Evolutionary conservation across 2,113 vertebrate species (phyloP).

Genomic region (Tragulus kanchil): DNA sequence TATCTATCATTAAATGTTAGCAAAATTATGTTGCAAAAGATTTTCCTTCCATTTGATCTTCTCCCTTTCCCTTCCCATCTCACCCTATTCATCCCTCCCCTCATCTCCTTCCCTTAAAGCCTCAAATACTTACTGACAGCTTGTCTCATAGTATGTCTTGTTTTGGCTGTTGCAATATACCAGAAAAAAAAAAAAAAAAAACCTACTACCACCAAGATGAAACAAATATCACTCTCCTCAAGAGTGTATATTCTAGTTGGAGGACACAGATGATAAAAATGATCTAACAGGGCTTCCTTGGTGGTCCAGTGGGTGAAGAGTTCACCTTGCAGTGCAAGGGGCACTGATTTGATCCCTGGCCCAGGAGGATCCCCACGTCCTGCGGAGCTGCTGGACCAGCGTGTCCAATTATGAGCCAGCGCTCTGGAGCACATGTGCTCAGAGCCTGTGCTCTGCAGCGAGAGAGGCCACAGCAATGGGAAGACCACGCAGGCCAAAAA

Average conservation of each 20-base stretch:
- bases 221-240: not conserved
- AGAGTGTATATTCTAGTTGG: not conserved
- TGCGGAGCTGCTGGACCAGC: too few species aligned
- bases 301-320: too few species aligned
- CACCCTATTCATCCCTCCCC: too few species aligned
- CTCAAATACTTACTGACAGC: not conserved
- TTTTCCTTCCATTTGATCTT: not conserved
- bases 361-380: too few species aligned
- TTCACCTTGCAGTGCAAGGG: too few species aligned
- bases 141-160: not conserved
- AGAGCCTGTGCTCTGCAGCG: too few species aligned
- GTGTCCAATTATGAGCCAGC: too few species aligned
- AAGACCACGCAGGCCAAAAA: too few species aligned
- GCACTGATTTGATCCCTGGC: too few species aligned
- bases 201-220: not conserved
- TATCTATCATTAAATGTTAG: not conserved
- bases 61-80: not conserved
- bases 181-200: not conserved
- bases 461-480: too few species aligned
- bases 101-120: not conserved
- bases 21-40: not conserved
- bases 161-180: not conserved
- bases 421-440: too few species aligned
- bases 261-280: not conserved
- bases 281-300: not conserved